Conservation (phyloP, 2,888 invertebrate genomes). For the Stenoptilia bipunctidactyla region DNA sequence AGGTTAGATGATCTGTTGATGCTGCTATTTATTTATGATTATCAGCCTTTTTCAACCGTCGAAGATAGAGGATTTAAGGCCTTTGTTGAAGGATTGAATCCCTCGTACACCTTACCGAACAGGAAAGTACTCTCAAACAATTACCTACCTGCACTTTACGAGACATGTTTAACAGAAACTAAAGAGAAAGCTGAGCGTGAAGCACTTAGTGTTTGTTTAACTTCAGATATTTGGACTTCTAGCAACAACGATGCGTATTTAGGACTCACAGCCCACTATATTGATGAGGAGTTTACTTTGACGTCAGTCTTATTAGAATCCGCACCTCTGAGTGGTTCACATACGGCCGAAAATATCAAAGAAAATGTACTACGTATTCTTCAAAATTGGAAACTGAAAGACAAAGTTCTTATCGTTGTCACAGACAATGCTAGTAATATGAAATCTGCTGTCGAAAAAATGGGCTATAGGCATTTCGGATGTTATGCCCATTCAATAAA, state of each 20-base stretch:
- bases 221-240: conserved; percentile 22
- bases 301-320: conserved; percentile 20
- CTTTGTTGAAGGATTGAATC: conserved; percentile 18
- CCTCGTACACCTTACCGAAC: conserved; percentile 17
- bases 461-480: conserved; percentile 18
- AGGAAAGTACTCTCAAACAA: conserved; percentile 17
- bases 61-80: conserved; percentile 19
- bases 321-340: conserved; percentile 14
- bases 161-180: background rate
- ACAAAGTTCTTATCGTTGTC: conserved; percentile 10
- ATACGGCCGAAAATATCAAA: conserved; percentile 18
- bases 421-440: background rate
- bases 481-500: conserved; percentile 19
- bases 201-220: conserved; percentile 15
- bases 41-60: conserved; percentile 19
- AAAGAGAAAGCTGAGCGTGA: conserved; percentile 4
- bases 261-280: conserved; percentile 20
- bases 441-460: conserved; percentile 10
- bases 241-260: conserved; percentile 15
- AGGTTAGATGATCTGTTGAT: conserved; percentile 8
- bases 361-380: conserved; percentile 12
- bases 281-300: conserved; percentile 15
- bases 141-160: conserved; percentile 7
- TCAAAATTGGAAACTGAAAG: conserved; percentile 8
- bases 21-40: conserved; percentile 12